Evolutionary conservation across 2,797 vertebrate species (phyloP).

Genomic region (Chaetophractus vellerosus): DNA sequence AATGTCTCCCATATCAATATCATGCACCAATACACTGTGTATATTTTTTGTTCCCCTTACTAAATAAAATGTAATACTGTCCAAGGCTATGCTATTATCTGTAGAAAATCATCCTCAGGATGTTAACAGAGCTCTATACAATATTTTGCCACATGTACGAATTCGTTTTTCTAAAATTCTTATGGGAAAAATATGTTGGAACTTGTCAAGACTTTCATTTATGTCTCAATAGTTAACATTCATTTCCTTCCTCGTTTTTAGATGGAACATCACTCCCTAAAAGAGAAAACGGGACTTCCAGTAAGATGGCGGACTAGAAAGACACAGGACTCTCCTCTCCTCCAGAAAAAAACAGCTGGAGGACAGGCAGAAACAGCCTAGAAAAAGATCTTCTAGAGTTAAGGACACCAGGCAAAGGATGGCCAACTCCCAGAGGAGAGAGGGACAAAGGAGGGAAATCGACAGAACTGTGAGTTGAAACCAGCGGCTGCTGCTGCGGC

Average conservation of each 20-base stretch:
- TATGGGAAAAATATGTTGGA: neutral
- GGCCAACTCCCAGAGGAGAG: too few relatives aligned
- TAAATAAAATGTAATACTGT: slow-evolving; percentile 57
- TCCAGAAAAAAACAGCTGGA: too few relatives aligned
- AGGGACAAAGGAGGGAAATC: too few relatives aligned
- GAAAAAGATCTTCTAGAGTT: too few relatives aligned
- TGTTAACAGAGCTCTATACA: neutral
- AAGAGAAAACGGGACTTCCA: neutral
- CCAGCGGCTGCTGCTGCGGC: too few relatives aligned
- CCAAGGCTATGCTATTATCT: neutral
- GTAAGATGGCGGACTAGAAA: too few relatives aligned
- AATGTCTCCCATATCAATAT: slow-evolving; percentile 33
- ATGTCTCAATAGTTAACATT: slow-evolving; percentile 4
- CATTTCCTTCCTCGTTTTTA: neutral
- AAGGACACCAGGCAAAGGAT: too few relatives aligned
- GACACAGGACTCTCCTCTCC: too few relatives aligned
- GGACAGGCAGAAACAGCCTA: too few relatives aligned
- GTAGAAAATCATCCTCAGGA: neutral
- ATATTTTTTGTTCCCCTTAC: slow-evolving; percentile 60
- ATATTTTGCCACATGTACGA: neutral
- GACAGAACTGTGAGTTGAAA: too few relatives aligned
- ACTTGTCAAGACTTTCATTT: neutral
- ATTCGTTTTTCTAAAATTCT: slow-evolving; percentile 47
- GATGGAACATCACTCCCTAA: neutral
- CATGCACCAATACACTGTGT: neutral